Percentiles rank a stretch among this genome's conserved stretches.
These are phyloP conservation scores for Hydrolagus colliei DNA, from an alignment of 2,797 vertebrate species.

Conservation along the genomic window DNA sequence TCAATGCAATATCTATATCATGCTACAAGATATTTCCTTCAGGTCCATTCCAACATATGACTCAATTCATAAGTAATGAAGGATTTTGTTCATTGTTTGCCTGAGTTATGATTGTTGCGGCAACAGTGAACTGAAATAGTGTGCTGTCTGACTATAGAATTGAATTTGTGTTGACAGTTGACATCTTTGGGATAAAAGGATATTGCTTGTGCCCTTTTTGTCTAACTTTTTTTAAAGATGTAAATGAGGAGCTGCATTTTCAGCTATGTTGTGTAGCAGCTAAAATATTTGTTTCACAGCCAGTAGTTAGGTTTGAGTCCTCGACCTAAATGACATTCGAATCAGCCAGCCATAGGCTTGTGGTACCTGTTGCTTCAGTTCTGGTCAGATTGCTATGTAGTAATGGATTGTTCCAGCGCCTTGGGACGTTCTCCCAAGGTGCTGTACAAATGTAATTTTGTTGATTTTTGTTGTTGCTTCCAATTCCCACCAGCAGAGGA, in stretches of 20 bases:
- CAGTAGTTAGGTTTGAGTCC: background rate
- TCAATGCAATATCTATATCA: too few relatives aligned
- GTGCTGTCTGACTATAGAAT: background rate
- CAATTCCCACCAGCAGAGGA: too few relatives aligned
- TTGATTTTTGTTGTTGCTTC: too few relatives aligned
- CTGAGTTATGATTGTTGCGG: background rate
- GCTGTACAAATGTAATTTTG: too few relatives aligned
- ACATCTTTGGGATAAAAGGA: background rate
- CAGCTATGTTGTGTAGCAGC: too few relatives aligned
- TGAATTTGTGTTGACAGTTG: background rate
- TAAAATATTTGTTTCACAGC: background rate
- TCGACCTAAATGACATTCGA: background rate
- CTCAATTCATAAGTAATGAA: background rate
- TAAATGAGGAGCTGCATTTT: background rate
- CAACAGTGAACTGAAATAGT: background rate
- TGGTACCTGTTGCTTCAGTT: background rate
- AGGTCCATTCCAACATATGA: background rate
- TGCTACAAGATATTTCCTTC: background rate
- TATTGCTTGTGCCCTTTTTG: background rate
- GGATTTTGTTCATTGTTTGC: background rate
- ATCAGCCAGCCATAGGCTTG: background rate
- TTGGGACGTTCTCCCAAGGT: too few relatives aligned
- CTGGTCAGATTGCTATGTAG: background rate
- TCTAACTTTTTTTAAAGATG: background rate
- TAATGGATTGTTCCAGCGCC: background rate